phyloP scores from a whole-genome alignment of 92 coral and sea anemone genomes.

The Palythoa grandis region DNA sequence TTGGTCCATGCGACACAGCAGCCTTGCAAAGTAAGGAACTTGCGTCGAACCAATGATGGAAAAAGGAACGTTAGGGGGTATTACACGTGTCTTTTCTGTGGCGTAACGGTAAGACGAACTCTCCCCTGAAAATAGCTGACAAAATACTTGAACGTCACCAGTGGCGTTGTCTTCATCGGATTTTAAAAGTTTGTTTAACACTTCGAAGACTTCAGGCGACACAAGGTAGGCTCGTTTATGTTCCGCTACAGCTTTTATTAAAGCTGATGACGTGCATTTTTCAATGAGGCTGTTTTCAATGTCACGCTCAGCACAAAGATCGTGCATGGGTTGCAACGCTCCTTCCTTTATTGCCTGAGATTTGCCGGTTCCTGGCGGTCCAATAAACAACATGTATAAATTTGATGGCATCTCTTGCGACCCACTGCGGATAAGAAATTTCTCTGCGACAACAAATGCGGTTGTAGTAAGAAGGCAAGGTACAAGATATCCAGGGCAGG shows the following conservation, averaged over 20 bases:
- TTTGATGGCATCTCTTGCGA: slow-evolving; percentile 32
- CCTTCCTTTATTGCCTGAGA: slow-evolving; percentile 57
- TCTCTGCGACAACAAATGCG: slow-evolving; percentile 41
- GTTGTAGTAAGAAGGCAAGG: slow-evolving; percentile 52
- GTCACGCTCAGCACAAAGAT: slow-evolving; percentile 43
- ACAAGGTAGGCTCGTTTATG: neutral
- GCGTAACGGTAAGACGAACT: slow-evolving; percentile 46
- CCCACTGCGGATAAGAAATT: slow-evolving; percentile 36
- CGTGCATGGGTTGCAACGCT: slow-evolving; percentile 38
- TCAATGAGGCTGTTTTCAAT: slow-evolving; percentile 39
- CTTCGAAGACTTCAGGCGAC: slow-evolving; percentile 50
- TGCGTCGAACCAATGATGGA: slow-evolving; percentile 53
- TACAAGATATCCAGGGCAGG: slow-evolving; percentile 47
- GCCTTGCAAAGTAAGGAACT: slow-evolving; percentile 40
- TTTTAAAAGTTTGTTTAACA: slow-evolving; percentile 46
- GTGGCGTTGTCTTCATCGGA: slow-evolving; percentile 52
- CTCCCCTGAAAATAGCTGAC: slow-evolving; percentile 59
- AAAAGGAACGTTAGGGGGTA: slow-evolving; percentile 44
- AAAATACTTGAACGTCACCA: slow-evolving; percentile 33
- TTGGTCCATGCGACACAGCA: slow-evolving; percentile 41
- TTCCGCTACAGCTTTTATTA: slow-evolving; percentile 1
- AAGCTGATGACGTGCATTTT: slow-evolving; percentile 9
- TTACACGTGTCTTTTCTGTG: slow-evolving; percentile 48
- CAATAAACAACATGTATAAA: slow-evolving; percentile 36
- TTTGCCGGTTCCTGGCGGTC: slow-evolving; percentile 61